Conservation (phyloP, 1,140 invertebrate genomes). For the Cydia splendana region DNA sequence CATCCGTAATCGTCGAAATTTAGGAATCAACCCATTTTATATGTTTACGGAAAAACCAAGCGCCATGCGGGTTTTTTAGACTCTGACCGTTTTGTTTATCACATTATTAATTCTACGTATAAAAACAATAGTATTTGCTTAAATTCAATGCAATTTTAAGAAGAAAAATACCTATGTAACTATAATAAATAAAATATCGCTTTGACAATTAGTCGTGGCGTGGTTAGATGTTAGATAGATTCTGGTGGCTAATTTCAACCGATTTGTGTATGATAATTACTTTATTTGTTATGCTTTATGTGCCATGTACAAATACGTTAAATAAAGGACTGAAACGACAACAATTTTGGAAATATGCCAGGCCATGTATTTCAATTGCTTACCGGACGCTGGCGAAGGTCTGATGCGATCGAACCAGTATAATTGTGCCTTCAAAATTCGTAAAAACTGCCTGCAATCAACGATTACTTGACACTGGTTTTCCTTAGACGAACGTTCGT, state of each 20-base stretch:
- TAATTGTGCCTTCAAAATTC: background rate
- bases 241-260: too few relatives aligned
- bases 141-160: background rate
- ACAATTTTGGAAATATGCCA: background rate
- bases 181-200: too few relatives aligned
- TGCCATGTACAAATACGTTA: too few relatives aligned
- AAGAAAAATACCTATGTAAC: too few relatives aligned
- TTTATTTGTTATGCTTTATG: too few relatives aligned
- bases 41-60: background rate
- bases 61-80: slow-evolving; percentile 11
- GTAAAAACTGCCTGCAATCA: background rate
- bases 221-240: too few relatives aligned
- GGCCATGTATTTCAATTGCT: background rate
- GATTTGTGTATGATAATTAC: too few relatives aligned
- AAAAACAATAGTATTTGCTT: background rate
- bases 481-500: background rate
- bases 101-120: background rate
- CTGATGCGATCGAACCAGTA: background rate
- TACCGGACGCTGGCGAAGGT: background rate
- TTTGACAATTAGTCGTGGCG: too few relatives aligned
- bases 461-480: background rate
- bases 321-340: too few relatives aligned
- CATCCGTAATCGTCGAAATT: background rate
- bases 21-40: background rate
- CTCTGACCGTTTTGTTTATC: background rate